Conservation (phyloP, 2,888 invertebrate genomes). For the Lasioglossum marginatum region DNA sequence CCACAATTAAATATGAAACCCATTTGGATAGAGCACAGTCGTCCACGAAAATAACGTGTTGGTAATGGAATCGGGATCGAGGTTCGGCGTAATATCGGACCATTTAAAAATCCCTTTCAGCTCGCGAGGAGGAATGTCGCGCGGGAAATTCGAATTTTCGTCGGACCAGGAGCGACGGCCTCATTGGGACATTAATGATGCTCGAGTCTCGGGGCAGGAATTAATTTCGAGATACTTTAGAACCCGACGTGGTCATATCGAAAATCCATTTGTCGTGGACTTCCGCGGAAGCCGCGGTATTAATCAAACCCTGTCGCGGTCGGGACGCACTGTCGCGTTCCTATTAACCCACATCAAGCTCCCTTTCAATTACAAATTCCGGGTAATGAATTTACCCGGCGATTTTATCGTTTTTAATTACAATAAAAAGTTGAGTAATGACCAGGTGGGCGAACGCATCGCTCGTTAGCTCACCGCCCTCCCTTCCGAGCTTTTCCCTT, state of each 20-base stretch:
- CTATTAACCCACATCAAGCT: slow-evolving; percentile 19
- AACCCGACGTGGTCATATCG: slow-evolving; percentile 51
- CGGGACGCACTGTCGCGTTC: slow-evolving; percentile 30
- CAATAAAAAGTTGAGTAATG: slow-evolving; percentile 13
- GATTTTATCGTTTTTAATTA: slow-evolving; percentile 29
- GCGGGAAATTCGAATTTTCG: not conserved
- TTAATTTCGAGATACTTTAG: slow-evolving; percentile 55
- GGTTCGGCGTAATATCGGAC: not conserved
- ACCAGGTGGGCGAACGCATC: not conserved
- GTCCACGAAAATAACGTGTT: not conserved
- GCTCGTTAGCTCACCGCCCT: slow-evolving; percentile 29
- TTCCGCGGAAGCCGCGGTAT: slow-evolving; percentile 54
- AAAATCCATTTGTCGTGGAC: slow-evolving; percentile 65
- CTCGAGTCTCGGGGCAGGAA: slow-evolving; percentile 25
- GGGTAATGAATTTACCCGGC: slow-evolving; percentile 4
- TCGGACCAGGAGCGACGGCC: not conserved
- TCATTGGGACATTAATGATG: slow-evolving; percentile 18
- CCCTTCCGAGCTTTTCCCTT: not conserved
- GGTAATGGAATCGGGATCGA: not conserved
- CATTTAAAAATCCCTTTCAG: not conserved
- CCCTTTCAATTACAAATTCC: slow-evolving; percentile 33
- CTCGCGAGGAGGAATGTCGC: not conserved
- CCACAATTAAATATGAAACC: not conserved
- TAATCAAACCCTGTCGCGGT: slow-evolving; percentile 45
- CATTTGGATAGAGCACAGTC: not conserved